Evolutionary conservation across 1,140 invertebrate species (phyloP).

Genomic region (Aethina tumida): DNA sequence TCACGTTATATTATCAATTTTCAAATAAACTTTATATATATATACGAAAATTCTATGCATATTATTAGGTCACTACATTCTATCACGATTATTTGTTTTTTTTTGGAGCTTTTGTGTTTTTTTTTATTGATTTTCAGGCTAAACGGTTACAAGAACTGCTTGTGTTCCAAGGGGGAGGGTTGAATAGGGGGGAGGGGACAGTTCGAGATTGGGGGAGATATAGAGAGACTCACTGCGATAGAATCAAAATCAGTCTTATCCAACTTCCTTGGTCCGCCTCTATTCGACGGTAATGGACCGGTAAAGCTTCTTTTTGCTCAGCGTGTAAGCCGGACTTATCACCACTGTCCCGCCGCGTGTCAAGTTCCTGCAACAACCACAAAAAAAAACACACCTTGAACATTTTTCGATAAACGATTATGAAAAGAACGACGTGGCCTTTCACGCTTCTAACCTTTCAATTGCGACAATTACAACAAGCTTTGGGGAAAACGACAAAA

Average conservation of each 20-base stretch:
- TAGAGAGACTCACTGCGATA: slow-evolving; percentile 5
- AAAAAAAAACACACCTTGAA: slow-evolving; percentile 18
- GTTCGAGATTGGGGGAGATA: slow-evolving; percentile 3
- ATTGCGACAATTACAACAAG: slow-evolving; percentile 8
- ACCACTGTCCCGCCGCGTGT: slow-evolving; percentile 72
- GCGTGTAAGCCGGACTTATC: slow-evolving; percentile 70
- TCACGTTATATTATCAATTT: no score
- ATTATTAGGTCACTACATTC: no score
- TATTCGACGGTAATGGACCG: slow-evolving; percentile 45
- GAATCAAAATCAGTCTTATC: slow-evolving; percentile 19
- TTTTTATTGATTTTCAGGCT: no score
- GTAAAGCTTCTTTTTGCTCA: slow-evolving; percentile 82
- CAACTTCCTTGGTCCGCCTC: slow-evolving; percentile 1
- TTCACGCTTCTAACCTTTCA: slow-evolving; percentile 3
- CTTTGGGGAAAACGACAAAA: slow-evolving; percentile 8
- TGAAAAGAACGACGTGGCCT: background rate
- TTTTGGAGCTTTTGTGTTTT: no score
- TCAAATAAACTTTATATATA: no score
- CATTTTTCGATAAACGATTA: slow-evolving; percentile 1
- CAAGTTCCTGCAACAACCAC: slow-evolving; percentile 60
- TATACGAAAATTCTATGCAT: no score
- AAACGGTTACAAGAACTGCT: no score
- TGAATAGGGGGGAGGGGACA: slow-evolving; percentile 1
- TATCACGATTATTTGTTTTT: no score
- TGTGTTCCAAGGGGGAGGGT: background rate